Conservation (phyloP, 2,888 invertebrate genomes). For the Xestoiulus laeticollis region DNA sequence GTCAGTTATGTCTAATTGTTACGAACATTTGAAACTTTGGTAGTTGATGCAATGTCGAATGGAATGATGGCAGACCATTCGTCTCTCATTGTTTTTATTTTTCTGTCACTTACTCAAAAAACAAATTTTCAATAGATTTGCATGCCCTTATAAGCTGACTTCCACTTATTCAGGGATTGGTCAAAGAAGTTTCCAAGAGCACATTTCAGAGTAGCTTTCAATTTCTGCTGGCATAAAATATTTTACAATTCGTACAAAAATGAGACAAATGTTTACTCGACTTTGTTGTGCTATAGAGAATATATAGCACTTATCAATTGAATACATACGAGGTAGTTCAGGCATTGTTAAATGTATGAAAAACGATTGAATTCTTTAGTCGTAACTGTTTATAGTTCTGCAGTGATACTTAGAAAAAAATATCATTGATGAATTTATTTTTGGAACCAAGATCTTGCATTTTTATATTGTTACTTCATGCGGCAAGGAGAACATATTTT, state of each 20-base stretch:
- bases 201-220: background rate
- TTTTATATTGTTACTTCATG: background rate
- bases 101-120: too few species aligned
- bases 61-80: too few species aligned
- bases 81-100: too few species aligned
- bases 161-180: background rate
- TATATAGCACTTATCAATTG: too few species aligned
- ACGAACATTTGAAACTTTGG: too few species aligned
- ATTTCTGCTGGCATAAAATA: background rate
- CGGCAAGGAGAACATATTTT: background rate
- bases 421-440: background rate
- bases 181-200: background rate
- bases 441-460: background rate
- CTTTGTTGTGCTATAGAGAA: background rate
- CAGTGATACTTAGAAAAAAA: background rate
- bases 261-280: background rate
- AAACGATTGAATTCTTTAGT: background rate
- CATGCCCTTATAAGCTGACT: too few species aligned
- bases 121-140: too few species aligned
- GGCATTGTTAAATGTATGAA: background rate
- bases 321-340: background rate
- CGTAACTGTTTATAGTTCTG: background rate
- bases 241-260: background rate
- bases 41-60: too few species aligned
- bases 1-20: too few species aligned